Conservation (phyloP, 2,888 invertebrate species). For the Loripinus fragilis region DNA sequence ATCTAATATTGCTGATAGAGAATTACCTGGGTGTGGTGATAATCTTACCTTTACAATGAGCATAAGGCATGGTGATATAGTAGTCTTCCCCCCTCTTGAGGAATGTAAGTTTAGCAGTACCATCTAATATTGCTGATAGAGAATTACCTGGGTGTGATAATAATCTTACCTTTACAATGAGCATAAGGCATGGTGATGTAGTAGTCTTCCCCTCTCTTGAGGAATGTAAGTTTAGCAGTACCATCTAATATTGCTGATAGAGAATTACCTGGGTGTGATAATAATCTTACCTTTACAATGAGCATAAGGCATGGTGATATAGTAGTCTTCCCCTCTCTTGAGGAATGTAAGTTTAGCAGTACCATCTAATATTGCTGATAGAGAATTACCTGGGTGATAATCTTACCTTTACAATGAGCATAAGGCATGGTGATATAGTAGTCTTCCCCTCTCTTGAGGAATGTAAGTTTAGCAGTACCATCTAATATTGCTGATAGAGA, state of each 20-base stretch:
- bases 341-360: too few species aligned
- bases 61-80: not conserved
- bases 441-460: slow-evolving; percentile 94
- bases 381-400: too few species aligned
- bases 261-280: too few species aligned
- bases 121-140: too few species aligned
- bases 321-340: not conserved
- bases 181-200: not conserved
- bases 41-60: slow-evolving; percentile 87
- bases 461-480: slow-evolving; percentile 92
- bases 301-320: not conserved
- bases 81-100: not conserved
- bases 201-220: not conserved
- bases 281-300: slow-evolving; percentile 87
- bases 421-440: slow-evolving; percentile 96
- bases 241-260: too few species aligned
- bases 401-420: slow-evolving; percentile 92
- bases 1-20: too few species aligned
- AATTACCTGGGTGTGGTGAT: too few species aligned
- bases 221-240: too few species aligned
- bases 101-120: too few species aligned
- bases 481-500: slow-evolving; percentile 97
- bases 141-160: too few species aligned
- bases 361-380: too few species aligned
- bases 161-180: slow-evolving; percentile 87